Evolutionary conservation across 2,797 vertebrate genomes (phyloP).

Genomic region (Sebastes elongatus): DNA sequence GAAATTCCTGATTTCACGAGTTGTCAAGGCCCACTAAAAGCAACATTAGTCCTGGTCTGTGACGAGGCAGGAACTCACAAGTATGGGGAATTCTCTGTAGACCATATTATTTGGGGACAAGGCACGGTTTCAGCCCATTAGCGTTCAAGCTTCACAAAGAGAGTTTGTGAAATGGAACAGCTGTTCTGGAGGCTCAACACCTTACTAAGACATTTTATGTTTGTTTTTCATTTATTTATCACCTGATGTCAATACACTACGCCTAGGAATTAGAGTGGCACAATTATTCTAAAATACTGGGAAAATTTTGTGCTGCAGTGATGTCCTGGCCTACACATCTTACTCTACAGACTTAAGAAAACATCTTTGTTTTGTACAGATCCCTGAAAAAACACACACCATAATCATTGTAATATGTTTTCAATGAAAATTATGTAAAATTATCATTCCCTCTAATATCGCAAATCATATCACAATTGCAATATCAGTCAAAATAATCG

Average conservation of each 20-base stretch:
- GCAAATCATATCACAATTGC: too few species aligned
- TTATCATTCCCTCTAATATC: too few species aligned
- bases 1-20: constrained; percentile 39
- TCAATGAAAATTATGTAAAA: too few species aligned
- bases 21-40: constrained; percentile 15
- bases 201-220: background rate
- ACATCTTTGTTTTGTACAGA: too few species aligned
- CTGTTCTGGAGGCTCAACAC: background rate
- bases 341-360: too few species aligned
- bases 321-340: too few species aligned
- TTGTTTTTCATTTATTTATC: background rate
- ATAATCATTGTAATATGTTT: too few species aligned
- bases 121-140: background rate
- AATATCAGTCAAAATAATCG: too few species aligned
- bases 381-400: too few species aligned
- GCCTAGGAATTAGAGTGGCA: too few species aligned
- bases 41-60: constrained; percentile 3
- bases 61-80: background rate
- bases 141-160: background rate
- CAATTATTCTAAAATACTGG: too few species aligned
- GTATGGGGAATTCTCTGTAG: background rate
- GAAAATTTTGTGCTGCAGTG: too few species aligned
- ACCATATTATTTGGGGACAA: background rate
- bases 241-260: background rate
- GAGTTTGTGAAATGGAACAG: constrained; percentile 7